A percentile compares a stretch with the other conserved stretches of the same genome.
Evolutionary conservation across 2,888 invertebrate genomes (phyloP).

Genomic region (Drosophila subquinaria): DNA sequence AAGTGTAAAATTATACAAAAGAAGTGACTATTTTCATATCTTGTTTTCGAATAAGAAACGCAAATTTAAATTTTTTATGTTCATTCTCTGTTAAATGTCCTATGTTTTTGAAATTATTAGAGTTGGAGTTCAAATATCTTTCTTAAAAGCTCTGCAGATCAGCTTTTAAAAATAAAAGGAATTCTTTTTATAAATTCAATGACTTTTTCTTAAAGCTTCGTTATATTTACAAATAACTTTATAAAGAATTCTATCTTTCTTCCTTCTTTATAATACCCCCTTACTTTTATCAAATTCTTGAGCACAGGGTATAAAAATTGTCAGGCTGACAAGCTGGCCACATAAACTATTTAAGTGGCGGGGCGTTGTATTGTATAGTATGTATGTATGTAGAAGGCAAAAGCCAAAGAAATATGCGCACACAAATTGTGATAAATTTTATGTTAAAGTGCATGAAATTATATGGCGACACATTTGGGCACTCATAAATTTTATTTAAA

Average conservation of each 20-base stretch:
- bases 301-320: constrained; percentile 26
- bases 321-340: constrained; percentile 30
- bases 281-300: too few species aligned
- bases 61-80: too few species aligned
- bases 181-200: not conserved
- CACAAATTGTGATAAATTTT: constrained; percentile 84
- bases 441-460: constrained; percentile 83
- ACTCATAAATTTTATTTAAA: constrained; percentile 80
- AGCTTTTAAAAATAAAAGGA: too few species aligned
- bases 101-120: too few species aligned
- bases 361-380: constrained; percentile 17
- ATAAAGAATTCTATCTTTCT: not conserved
- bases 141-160: too few species aligned
- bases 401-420: constrained; percentile 70
- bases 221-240: not conserved
- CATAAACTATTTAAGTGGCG: constrained; percentile 63
- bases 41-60: too few species aligned
- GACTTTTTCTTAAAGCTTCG: not conserved
- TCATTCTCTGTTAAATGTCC: too few species aligned
- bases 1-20: too few species aligned
- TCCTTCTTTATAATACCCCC: not conserved
- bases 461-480: constrained; percentile 82
- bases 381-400: constrained; percentile 28
- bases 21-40: too few species aligned
- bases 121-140: too few species aligned